Base-by-base conservation (phyloP, 2,888 invertebrate species). In the Spialia ferax region DNA sequence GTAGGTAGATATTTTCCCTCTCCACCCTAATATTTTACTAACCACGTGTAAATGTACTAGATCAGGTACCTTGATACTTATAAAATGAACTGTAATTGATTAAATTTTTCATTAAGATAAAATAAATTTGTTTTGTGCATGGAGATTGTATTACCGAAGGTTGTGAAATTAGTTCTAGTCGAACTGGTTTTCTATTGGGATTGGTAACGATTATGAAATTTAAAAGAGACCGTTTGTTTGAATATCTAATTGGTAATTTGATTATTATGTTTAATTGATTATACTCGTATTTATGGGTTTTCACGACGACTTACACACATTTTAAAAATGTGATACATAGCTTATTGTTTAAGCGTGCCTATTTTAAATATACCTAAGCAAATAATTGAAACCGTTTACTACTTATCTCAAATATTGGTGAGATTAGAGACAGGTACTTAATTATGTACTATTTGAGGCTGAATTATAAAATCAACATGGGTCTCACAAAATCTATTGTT, bases 81-180 rank as follows among this genome's bases (percentile, higher is more conserved):
- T 7, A 8, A 32, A 8, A 18, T 38, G 2, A 7, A 42, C 42
- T 7, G 8, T 15, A 38, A 38, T 38, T 38, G 38, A 38, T 38
- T 38, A 13, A 38, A 38, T 13, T 11, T 38, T 35, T 38, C 2
- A 57, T 13, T 20, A 8, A 35, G 13, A 38, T 52, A n/a, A 52
- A 52, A 52, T 52, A 52, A 52, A 8, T n/a, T 23, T 52, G 23
- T 23, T 50, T 45, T 52, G 23, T 23, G 18, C 50, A 23, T 23
- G 13, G 50, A 52, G 22, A 52, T 52, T 23, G 50, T 52, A 52
- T 52, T 52, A 52, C 52, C 23, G 23, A 52, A 52, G 52, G 52
- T n/a, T 52, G 23, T 23, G 23, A 23, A 52, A 52, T 52, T 52
- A n/a, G 52, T 23, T 52, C 23, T 7, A 52, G 23, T 13, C 13